Conservation (phyloP, 2,113 vertebrate genomes). For the Hiodon tergisus region DNA sequence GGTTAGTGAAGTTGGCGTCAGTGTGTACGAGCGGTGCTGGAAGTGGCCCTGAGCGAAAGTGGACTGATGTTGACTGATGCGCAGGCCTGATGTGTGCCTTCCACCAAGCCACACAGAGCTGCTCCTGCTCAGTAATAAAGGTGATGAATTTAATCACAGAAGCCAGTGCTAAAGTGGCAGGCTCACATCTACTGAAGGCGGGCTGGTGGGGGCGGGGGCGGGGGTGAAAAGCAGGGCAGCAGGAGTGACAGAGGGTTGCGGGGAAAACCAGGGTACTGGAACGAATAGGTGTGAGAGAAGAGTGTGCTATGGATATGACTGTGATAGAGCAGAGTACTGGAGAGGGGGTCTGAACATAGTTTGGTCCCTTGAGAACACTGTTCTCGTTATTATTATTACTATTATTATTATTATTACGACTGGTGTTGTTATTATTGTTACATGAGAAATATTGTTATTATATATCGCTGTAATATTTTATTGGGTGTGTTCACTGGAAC, state of each 20-base stretch:
- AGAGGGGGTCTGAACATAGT: neutral
- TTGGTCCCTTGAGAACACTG: neutral
- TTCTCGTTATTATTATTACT: neutral
- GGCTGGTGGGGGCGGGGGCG: neutral
- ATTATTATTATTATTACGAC: too few species aligned
- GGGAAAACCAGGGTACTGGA: neutral
- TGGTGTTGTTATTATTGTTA: too few species aligned
- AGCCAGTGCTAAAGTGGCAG: slow-evolving; percentile 74
- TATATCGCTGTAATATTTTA: too few species aligned
- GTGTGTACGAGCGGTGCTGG: neutral
- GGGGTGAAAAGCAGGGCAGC: neutral
- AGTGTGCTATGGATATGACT: neutral
- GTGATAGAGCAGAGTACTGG: neutral
- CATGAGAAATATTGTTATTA: too few species aligned
- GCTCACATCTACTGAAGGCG: slow-evolving; percentile 58
- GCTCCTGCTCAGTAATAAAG: slow-evolving; percentile 71
- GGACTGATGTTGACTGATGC: too few species aligned
- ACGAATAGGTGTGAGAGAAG: neutral
- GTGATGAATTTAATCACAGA: slow-evolving; percentile 80
- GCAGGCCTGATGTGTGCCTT: too few species aligned
- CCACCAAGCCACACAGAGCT: too few species aligned
- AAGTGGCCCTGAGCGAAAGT: too few species aligned
- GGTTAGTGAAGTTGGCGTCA: neutral
- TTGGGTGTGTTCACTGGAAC: too few species aligned
- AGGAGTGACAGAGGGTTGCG: slow-evolving; percentile 4